Evolutionary conservation across 1,140 invertebrate genomes (phyloP).

Genomic region (Caenorhabditis elegans): WBcel235 BX284605.5:10346501-10347000

Average conservation of each 20-base stretch:
- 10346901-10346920: conserved; percentile 14
- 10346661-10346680: neutral
- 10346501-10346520: no score
- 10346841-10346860: conserved; percentile 14
- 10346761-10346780: neutral
- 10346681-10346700: neutral
- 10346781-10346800: conserved; percentile 18
- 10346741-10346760: neutral
- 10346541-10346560: no score
- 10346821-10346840: conserved; percentile 22
- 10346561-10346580: no score
- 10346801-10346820: conserved; percentile 3
- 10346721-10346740: neutral
- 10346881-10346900: no score
- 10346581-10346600: no score
- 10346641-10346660: neutral
- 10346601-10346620: no score
- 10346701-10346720: neutral
- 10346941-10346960: neutral
- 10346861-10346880: neutral
- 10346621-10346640: no score
- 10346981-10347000: conserved; percentile 5
- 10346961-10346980: neutral
- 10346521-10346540: no score
- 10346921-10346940: conserved; percentile 4